A percentile compares a stretch with the other conserved stretches of the same genome.
Conservation (phyloP, 2,888 invertebrate genomes). For the Synergus umbraculus region DNA sequence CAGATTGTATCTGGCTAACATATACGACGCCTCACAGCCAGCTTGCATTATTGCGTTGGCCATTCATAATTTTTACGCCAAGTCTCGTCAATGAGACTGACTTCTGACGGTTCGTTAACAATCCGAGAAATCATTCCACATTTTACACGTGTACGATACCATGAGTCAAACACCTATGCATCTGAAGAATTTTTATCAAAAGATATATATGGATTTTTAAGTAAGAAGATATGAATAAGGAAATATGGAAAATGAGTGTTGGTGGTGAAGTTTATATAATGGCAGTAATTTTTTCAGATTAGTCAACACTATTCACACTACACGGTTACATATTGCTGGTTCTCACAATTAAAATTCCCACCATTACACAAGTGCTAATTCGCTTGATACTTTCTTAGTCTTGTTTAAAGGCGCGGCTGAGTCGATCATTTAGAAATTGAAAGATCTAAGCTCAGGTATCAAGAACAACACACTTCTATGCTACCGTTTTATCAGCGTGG, state of each 20-base stretch:
- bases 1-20: constrained; percentile 59
- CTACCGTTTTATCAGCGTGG: constrained; percentile 49
- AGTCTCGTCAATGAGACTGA: constrained; percentile 57
- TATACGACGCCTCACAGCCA: constrained; percentile 59
- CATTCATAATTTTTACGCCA: constrained; percentile 72
- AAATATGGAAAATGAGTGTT: no score
- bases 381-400: not conserved
- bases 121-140: constrained; percentile 6
- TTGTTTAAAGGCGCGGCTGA: constrained; percentile 45
- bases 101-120: constrained; percentile 26
- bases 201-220: no score
- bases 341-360: constrained; percentile 30
- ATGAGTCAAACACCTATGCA: not conserved
- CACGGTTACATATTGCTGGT: not conserved
- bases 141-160: not conserved
- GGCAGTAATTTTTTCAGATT: not conserved
- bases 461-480: constrained; percentile 41
- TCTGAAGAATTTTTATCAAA: not conserved
- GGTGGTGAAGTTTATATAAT: not conserved
- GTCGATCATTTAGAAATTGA: constrained; percentile 45
- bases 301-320: no score
- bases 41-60: constrained; percentile 65
- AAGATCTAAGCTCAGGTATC: constrained; percentile 26
- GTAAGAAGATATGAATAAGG: no score
- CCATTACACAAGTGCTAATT: constrained; percentile 30